Base-by-base conservation (phyloP, 2,888 invertebrate species). In the Furcula furcula region DNA sequence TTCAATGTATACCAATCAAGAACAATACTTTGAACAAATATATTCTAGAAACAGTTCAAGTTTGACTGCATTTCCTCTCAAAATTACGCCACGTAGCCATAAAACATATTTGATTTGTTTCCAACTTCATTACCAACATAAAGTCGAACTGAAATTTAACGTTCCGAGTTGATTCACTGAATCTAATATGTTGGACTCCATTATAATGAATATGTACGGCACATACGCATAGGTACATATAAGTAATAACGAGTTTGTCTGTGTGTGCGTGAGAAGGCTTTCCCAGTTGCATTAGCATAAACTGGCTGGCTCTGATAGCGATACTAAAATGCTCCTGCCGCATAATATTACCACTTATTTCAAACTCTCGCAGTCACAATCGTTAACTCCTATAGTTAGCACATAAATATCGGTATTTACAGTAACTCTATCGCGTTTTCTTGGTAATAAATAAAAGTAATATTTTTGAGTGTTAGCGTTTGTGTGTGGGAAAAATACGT, bases 271-370 rank as follows among this genome's bases (percentile, higher is more conserved):
- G 37, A 31, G 39, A 38, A 45, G 30, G 40, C 46, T 49, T 49
- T 50, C 41, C 35, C 32, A 25, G 31, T 36, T 37, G 34, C 43
- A 57, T 57, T 55, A 45, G 43, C 55, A 55, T 55, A 46, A 45
- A 53, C 44, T 46, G 31, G 39, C 34, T 40, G 33, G 37, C 42
- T 31, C 25, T 29, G 26, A 41, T 57, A 38, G 49, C 34, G 46
- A 46, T 42, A 41, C 36, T 45, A 43, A 55, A 45, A 42, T 39
- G 29, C 25, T 37, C 35, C 20, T 27, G 39, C 27, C 18, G 31
- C 19, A 46, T 37, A 48, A 39, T 34, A 39, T 36, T 29, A 29
- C 19, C 26, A 27, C 35, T 35, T 47, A 33, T 47, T 36, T 31
- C 34, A 18, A 36, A 16, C 31, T 46, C 14, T 12, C 23, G 23